A percentile compares a stretch with the other conserved stretches of the same genome.
Evolutionary conservation across 2,113 vertebrate species (phyloP).

Genomic region (Thamnophis sirtalis): DNA sequence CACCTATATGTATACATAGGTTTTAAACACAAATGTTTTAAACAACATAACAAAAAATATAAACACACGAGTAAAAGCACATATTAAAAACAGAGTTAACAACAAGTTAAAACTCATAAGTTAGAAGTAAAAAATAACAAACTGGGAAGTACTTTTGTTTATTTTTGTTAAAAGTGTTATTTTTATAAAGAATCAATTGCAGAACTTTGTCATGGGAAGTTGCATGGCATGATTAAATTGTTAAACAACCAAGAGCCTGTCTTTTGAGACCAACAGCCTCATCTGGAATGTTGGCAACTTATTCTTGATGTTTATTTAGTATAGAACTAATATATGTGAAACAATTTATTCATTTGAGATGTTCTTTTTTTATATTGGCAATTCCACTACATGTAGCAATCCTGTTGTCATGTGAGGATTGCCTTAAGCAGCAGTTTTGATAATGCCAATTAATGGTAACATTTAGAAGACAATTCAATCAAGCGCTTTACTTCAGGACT

Average conservation of each 20-base stretch:
- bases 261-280: background rate
- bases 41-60: background rate
- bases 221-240: background rate
- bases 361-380: conserved; percentile 14
- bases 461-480: background rate
- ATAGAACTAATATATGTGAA: background rate
- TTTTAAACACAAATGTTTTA: background rate
- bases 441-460: background rate
- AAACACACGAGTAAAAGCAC: background rate
- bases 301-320: background rate
- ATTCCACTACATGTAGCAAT: background rate
- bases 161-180: background rate
- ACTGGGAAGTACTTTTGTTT: background rate
- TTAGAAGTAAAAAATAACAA: background rate
- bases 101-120: background rate
- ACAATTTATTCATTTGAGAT: too few species aligned
- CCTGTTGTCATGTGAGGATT: background rate
- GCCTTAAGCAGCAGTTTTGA: background rate
- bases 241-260: background rate
- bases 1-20: background rate
- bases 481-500: background rate
- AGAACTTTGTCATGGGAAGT: background rate
- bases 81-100: background rate
- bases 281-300: background rate
- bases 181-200: background rate